These are phyloP conservation scores for Aporrectodea caliginosa DNA, from an alignment of 1,140 invertebrate genomes.

Conservation along the genomic window DNA sequence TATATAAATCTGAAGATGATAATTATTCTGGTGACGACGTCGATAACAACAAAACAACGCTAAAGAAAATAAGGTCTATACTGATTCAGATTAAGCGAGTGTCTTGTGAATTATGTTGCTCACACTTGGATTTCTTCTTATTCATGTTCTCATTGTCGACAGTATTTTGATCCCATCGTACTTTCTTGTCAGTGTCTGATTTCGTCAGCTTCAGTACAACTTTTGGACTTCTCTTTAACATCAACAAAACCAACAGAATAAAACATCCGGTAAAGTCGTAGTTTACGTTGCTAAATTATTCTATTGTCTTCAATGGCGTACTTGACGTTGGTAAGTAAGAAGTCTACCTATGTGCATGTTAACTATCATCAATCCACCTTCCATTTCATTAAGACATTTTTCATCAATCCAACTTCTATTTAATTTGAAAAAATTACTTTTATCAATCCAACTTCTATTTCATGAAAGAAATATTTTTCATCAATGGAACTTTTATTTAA, in stretches of 20 bases:
- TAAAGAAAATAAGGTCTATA: no score
- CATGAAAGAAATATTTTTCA: no score
- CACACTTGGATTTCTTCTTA: constrained; percentile 92
- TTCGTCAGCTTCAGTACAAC: constrained; percentile 71
- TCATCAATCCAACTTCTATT: neutral
- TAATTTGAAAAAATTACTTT: no score
- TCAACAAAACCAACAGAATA: neutral
- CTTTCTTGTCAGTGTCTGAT: constrained; percentile 70
- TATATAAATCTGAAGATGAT: neutral
- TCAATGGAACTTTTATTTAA: no score
- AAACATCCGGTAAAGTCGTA: neutral
- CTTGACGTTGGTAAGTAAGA: no score
- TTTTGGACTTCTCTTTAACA: constrained; percentile 37
- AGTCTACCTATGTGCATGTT: no score
- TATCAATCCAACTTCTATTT: no score
- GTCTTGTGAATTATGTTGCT: constrained; percentile 49
- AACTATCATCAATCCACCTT: neutral
- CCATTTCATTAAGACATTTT: neutral
- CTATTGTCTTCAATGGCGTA: neutral
- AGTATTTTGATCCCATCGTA: constrained; percentile 79
- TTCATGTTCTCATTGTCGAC: constrained; percentile 90
- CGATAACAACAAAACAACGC: neutral
- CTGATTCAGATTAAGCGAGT: neutral
- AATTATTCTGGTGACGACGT: neutral
- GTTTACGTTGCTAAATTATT: neutral